A percentile compares a stretch with the other conserved stretches of the same genome.
These are phyloP conservation scores for Eupithecia subumbrata DNA, from an alignment of 2,888 invertebrate species.

Conservation along the genomic window DNA sequence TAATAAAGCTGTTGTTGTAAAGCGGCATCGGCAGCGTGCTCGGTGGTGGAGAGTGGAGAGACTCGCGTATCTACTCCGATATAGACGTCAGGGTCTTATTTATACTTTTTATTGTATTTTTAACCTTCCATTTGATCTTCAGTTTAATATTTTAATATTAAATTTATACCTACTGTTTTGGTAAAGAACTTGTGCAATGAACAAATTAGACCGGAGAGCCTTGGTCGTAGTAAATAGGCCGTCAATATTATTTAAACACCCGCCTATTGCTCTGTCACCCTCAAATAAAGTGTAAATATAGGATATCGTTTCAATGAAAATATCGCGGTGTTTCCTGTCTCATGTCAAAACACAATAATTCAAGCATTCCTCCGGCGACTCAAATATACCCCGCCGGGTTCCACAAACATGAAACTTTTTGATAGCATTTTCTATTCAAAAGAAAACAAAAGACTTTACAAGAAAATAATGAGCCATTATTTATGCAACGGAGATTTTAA, in stretches of 20 bases:
- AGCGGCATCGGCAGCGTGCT: not conserved
- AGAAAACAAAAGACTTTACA: slow-evolving; percentile 41
- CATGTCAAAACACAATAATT: slow-evolving; percentile 34
- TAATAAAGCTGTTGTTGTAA: not conserved
- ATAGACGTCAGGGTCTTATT: not conserved
- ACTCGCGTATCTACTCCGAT: not conserved
- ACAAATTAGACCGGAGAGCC: not conserved
- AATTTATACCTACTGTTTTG: not conserved
- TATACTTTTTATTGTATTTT: not conserved
- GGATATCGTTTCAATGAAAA: slow-evolving; percentile 19
- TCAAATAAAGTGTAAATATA: slow-evolving; percentile 2
- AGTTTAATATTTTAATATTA: not conserved
- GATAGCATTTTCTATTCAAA: slow-evolving; percentile 37
- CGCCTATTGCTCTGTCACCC: not conserved
- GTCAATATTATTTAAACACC: not conserved
- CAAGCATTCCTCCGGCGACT: slow-evolving; percentile 26
- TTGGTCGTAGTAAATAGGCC: not conserved
- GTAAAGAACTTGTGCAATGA: not conserved
- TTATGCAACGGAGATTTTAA: slow-evolving; percentile 52
- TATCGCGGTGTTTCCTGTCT: slow-evolving; percentile 22
- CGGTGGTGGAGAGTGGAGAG: not conserved
- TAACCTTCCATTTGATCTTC: not conserved
- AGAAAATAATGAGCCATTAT: slow-evolving; percentile 50
- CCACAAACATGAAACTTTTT: slow-evolving; percentile 33
- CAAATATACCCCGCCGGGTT: slow-evolving; percentile 19